phyloP scores from a whole-genome alignment of 2,888 invertebrate genomes.

The Acronicta psi region DNA sequence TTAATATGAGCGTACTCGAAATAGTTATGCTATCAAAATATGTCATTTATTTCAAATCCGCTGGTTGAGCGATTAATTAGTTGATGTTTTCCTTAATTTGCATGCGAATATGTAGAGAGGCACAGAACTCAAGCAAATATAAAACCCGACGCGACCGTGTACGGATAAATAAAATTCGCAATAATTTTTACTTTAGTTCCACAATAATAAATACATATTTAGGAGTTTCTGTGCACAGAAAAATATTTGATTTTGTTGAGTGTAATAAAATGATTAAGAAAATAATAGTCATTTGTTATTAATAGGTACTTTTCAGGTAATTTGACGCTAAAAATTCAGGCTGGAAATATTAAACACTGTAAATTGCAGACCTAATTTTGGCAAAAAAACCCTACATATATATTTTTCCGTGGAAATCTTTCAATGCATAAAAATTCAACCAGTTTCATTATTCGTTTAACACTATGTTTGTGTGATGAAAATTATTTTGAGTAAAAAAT shows the following conservation, averaged over 20 bases:
- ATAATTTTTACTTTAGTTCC: too few species aligned
- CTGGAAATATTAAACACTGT: conserved; percentile 21
- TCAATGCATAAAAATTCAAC: conserved; percentile 43
- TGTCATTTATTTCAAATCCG: conserved; percentile 22
- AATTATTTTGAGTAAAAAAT: not conserved
- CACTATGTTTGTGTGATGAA: conserved; percentile 46
- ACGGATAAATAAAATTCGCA: too few species aligned
- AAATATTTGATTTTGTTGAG: too few species aligned
- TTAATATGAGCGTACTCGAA: conserved; percentile 27
- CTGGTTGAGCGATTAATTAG: conserved; percentile 34
- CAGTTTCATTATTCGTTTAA: conserved; percentile 41
- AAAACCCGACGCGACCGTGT: too few species aligned
- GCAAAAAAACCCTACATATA: not conserved
- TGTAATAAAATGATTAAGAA: too few species aligned
- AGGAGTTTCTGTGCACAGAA: too few species aligned
- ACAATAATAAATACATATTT: too few species aligned
- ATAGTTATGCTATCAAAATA: conserved; percentile 9
- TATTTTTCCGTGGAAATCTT: conserved; percentile 17
- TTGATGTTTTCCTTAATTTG: conserved; percentile 12
- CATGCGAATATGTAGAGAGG: not conserved
- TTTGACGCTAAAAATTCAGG: conserved; percentile 21
- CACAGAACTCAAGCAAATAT: too few species aligned
- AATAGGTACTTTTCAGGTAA: too few species aligned
- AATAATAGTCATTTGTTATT: too few species aligned
- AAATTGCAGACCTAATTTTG: conserved; percentile 1